A percentile compares a stretch with the other conserved stretches of the same genome.
These are phyloP conservation scores for Anguilla marmorata DNA, from an alignment of 2,797 vertebrate genomes.

Conservation along the genomic window DNA sequence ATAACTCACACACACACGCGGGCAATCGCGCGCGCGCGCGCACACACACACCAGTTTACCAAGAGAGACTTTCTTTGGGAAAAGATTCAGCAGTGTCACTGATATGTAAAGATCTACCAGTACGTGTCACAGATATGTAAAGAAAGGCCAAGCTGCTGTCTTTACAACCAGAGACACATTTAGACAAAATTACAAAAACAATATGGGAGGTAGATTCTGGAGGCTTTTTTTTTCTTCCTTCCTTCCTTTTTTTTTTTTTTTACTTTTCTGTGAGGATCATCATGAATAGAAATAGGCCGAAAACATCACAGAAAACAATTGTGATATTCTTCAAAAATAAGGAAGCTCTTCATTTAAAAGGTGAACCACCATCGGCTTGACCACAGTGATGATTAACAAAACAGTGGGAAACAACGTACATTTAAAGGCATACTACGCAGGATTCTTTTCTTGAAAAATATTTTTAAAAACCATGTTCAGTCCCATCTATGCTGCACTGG, in stretches of 20 bases:
- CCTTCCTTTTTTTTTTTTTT: no score
- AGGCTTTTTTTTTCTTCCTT: constrained; percentile 32
- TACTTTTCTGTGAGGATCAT: not conserved
- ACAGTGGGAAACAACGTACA: no score
- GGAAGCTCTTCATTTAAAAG: not conserved
- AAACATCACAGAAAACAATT: constrained; percentile 48
- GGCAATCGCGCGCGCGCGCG: not conserved
- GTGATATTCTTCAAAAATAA: not conserved
- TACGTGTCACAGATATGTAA: not conserved
- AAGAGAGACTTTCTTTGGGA: not conserved
- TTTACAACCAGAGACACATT: not conserved
- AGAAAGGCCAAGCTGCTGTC: not conserved
- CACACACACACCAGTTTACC: constrained; percentile 21
- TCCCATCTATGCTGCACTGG: no score
- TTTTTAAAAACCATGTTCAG: no score
- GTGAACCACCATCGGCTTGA: not conserved
- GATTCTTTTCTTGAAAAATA: no score
- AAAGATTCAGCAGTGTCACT: not conserved
- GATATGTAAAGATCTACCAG: not conserved
- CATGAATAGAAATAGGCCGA: constrained; percentile 48
- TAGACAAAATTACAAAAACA: not conserved
- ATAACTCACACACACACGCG: not conserved
- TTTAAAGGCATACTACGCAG: no score
- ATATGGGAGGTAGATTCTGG: constrained; percentile 33
- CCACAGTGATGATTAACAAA: no score